A percentile compares a stretch with the other conserved stretches of the same genome.
These are phyloP conservation scores for Epinephelus awoara DNA, from an alignment of 2,797 vertebrate species.

Conservation along the genomic window DNA sequence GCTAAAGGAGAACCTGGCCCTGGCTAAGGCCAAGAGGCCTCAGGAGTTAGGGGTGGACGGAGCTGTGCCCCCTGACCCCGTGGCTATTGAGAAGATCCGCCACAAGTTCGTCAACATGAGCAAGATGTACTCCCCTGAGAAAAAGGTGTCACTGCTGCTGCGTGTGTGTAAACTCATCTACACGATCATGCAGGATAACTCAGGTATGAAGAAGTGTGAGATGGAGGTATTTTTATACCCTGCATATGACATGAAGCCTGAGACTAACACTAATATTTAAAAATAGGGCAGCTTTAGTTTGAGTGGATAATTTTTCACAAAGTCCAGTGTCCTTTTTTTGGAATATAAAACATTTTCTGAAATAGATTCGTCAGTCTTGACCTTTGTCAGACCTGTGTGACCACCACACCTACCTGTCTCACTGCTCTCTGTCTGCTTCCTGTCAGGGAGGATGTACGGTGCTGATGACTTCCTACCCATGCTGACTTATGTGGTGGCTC, in stretches of 20 bases:
- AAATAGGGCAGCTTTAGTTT: not conserved
- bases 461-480: constrained; percentile 98
- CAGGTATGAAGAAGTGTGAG: constrained; percentile 83
- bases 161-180: constrained; percentile 98
- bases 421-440: constrained; percentile 35
- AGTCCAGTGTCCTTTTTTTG: not conserved
- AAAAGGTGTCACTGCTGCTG: constrained; percentile 95
- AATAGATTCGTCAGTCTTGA: not conserved
- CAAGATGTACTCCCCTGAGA: constrained; percentile 98
- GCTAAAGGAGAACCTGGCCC: constrained; percentile 93
- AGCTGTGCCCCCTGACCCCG: constrained; percentile 91
- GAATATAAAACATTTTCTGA: not conserved
- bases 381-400: constrained; percentile 4
- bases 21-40: constrained; percentile 91
- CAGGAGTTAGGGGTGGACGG: constrained; percentile 95
- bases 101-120: constrained; percentile 95
- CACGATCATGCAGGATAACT: constrained; percentile 98
- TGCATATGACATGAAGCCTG: not conserved
- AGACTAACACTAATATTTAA: too few species aligned
- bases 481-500: constrained; percentile 94
- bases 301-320: not conserved
- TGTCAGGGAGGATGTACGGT: constrained; percentile 95
- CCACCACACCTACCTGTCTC: constrained; percentile 31
- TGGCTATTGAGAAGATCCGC: constrained; percentile 95
- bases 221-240: not conserved